phyloP scores from a whole-genome alignment of 2,888 invertebrate species.

The Euclidia mi region DNA sequence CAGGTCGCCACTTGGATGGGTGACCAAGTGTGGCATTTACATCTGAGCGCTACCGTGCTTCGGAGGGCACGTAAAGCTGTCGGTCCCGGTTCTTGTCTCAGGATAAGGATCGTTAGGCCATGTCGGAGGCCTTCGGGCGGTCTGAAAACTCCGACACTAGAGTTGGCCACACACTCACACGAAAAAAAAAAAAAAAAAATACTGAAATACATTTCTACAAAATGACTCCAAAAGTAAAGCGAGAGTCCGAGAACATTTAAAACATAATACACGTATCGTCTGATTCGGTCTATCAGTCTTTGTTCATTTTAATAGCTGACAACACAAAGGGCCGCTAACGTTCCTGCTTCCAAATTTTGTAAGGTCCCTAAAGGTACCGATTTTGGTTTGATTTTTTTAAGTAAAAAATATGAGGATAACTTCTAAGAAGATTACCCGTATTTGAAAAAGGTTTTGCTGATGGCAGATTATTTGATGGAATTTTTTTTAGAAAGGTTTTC shows the following conservation, averaged over 20 bases:
- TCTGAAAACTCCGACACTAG: too few species aligned
- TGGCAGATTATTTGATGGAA: background rate
- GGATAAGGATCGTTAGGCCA: too few species aligned
- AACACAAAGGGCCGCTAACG: constrained; percentile 36
- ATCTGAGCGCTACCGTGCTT: too few species aligned
- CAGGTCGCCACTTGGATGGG: too few species aligned
- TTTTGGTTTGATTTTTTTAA: constrained; percentile 20
- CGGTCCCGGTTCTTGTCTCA: too few species aligned
- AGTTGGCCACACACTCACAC: too few species aligned
- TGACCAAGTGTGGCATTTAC: too few species aligned
- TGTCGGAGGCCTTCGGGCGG: too few species aligned
- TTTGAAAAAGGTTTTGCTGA: constrained; percentile 13
- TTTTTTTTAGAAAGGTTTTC: background rate
- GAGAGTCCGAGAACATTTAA: constrained; percentile 28
- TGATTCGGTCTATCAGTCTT: constrained; percentile 29
- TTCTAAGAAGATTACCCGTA: constrained; percentile 17
- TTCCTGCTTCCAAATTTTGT: constrained; percentile 36
- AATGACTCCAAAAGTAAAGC: constrained; percentile 15
- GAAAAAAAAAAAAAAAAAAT: too few species aligned
- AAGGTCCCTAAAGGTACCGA: constrained; percentile 28
- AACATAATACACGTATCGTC: constrained; percentile 36
- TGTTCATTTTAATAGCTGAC: constrained; percentile 42
- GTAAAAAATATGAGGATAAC: constrained; percentile 18
- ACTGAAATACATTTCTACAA: background rate
- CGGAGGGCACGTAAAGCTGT: too few species aligned